Evolutionary conservation across 2,888 invertebrate genomes (phyloP), one percentile per base, ranked within the genome.

Genomic region (Tromatobia lineatoria): DNA sequence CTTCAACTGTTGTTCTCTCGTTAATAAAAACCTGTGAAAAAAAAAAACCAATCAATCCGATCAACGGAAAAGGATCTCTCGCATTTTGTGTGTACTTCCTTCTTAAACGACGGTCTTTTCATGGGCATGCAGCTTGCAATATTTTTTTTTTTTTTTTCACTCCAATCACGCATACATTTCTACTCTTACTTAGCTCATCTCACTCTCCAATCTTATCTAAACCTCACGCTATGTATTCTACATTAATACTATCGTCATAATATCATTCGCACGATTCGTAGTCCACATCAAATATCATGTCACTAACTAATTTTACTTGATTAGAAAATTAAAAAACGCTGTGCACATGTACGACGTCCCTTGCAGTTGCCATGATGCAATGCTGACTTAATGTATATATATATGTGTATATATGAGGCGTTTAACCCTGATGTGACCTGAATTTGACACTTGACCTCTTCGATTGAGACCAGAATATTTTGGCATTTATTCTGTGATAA

Each of bases 1-100:
- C 88, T 88, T 64, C 86, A 86, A 88, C 86, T 88, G 87, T 90
- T 90, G 90, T 90, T 90, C 90, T 90, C 88, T 89, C 88, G 89
- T 90, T 90, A 88, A 90, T 90, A 89, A 89, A 88, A 90, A 91
- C 87, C 87, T 84, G 87, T 83, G 82, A 76, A 85, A 50, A 69
- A 84, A 84, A 74, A 59, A 66, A 69, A 73, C 23, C 64, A 54
- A 61, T 45, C 61, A 20, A 66, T 80, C 54, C 47, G 77, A 73
- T 54, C 70, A 59, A 50, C 20, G 74, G 64, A 64, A 76, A 54
- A 76, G 64, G 38, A 77, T 73, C 47, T 84, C 20, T 79, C 78
- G 79, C 59, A 74, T 73, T 73, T 71, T 73, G 42, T 82, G 42
- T 69, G 61, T 73, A 74, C 50, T 45, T 61, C 74, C 77, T 83